Percentiles rank a stretch among this genome's conserved stretches.
Conservation (phyloP, 1,140 invertebrate genomes). For the Heliconius eleuchia region DNA sequence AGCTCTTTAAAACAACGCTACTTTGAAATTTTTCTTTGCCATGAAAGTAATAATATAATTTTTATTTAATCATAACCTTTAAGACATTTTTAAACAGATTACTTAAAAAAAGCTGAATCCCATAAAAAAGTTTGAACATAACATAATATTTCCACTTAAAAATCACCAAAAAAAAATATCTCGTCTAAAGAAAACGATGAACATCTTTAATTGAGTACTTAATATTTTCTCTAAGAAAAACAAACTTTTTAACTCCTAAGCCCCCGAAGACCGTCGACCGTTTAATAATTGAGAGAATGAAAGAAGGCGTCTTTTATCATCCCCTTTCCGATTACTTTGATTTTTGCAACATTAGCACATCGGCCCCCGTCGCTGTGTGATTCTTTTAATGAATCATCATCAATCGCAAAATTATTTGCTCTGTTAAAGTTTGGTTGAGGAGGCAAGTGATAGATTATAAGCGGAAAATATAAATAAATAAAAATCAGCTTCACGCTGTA, state of each 20-base stretch:
- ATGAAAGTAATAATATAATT: neutral
- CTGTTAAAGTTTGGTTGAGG: constrained; percentile 2
- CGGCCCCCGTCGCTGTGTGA: neutral
- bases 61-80: neutral
- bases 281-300: constrained; percentile 16
- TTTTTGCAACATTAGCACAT: constrained; percentile 20
- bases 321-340: constrained; percentile 19
- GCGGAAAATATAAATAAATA: neutral
- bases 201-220: constrained; percentile 14
- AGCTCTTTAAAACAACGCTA: neutral
- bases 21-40: neutral
- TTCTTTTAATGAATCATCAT: constrained; percentile 21
- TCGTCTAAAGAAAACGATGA: constrained; percentile 8
- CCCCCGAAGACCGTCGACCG: constrained; percentile 11
- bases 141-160: constrained; percentile 8
- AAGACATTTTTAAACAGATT: neutral
- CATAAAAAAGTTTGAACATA: neutral
- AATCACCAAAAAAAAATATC: neutral
- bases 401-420: constrained; percentile 19
- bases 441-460: neutral
- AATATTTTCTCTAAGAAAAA: constrained; percentile 9
- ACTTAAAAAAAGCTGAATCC: neutral
- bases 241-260: constrained; percentile 12
- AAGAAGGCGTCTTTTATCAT: constrained; percentile 10
- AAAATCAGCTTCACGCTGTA: too few relatives aligned